phyloP scores from a whole-genome alignment of 1,140 invertebrate species.

The Eumeta japonica region DNA sequence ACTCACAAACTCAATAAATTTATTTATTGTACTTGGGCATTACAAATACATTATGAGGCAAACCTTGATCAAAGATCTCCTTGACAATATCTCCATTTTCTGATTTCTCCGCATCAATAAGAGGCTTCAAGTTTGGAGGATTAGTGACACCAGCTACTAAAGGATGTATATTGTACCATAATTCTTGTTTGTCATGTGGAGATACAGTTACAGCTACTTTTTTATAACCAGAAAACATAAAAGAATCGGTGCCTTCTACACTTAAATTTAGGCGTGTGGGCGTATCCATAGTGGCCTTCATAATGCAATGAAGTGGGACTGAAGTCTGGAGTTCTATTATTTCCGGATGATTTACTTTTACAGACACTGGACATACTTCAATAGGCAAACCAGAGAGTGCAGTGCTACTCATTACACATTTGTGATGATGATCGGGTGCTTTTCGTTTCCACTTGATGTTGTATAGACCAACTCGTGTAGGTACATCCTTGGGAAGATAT shows the following conservation, averaged over 20 bases:
- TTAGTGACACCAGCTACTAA: conserved; percentile 68
- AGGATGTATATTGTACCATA: conserved; percentile 74
- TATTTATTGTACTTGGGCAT: conserved; percentile 54
- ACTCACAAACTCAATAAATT: conserved; percentile 22
- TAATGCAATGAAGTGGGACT: conserved; percentile 67
- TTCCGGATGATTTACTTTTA: conserved; percentile 72
- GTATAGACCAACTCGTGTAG: conserved; percentile 68
- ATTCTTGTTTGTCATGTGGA: conserved; percentile 60
- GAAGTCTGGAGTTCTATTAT: conserved; percentile 72
- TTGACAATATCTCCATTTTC: conserved; percentile 40
- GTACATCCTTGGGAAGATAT: conserved; percentile 53
- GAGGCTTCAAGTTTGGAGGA: conserved; percentile 66
- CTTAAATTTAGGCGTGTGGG: conserved; percentile 72
- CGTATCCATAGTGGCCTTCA: conserved; percentile 71
- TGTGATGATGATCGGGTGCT: conserved; percentile 19
- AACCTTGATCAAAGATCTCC: conserved; percentile 48
- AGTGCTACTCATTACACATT: conserved; percentile 42
- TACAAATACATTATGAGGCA: conserved; percentile 53
- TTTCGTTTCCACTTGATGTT: conserved; percentile 76
- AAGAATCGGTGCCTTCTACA: conserved; percentile 81
- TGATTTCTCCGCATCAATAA: conserved; percentile 48
- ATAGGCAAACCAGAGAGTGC: conserved; percentile 61
- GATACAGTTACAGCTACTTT: conserved; percentile 72
- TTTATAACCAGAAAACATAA: conserved; percentile 90
- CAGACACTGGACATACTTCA: conserved; percentile 68